Percentiles rank a stretch among this genome's conserved stretches.
Conservation (phyloP, 1,140 invertebrate species). For the Hestina assimilis region DNA sequence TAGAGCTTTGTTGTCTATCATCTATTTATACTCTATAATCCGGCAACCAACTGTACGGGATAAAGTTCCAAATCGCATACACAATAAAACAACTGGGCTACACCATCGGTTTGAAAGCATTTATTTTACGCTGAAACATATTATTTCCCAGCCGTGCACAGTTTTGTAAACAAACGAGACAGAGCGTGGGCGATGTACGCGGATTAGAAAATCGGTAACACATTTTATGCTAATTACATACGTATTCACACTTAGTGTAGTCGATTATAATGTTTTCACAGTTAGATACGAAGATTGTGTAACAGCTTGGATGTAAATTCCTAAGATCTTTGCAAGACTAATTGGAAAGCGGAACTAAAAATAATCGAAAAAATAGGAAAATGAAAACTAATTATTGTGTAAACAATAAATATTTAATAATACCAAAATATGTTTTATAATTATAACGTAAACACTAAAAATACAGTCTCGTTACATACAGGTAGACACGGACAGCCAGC, state of each 20-base stretch:
- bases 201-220: slow-evolving; percentile 53
- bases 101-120: slow-evolving; percentile 54
- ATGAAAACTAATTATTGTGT: too few species aligned
- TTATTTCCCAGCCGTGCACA: slow-evolving; percentile 63
- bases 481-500: too few species aligned
- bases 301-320: not conserved
- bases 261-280: slow-evolving; percentile 1
- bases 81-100: slow-evolving; percentile 68
- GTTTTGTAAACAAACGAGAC: slow-evolving; percentile 66
- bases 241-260: slow-evolving; percentile 1
- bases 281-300: not conserved
- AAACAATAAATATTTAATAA: too few species aligned
- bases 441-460: too few species aligned
- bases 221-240: slow-evolving; percentile 25
- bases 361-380: too few species aligned
- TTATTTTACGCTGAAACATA: slow-evolving; percentile 71
- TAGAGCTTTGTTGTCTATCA: slow-evolving; percentile 62
- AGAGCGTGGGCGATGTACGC: slow-evolving; percentile 49
- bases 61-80: slow-evolving; percentile 57
- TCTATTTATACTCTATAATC: slow-evolving; percentile 71
- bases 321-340: too few species aligned
- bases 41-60: slow-evolving; percentile 71
- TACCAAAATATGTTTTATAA: too few species aligned
- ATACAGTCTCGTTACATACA: too few species aligned
- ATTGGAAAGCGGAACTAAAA: too few species aligned